These are phyloP conservation scores for Brachystomella parvula DNA, from an alignment of 1,140 invertebrate genomes.

Conservation along the genomic window DNA sequence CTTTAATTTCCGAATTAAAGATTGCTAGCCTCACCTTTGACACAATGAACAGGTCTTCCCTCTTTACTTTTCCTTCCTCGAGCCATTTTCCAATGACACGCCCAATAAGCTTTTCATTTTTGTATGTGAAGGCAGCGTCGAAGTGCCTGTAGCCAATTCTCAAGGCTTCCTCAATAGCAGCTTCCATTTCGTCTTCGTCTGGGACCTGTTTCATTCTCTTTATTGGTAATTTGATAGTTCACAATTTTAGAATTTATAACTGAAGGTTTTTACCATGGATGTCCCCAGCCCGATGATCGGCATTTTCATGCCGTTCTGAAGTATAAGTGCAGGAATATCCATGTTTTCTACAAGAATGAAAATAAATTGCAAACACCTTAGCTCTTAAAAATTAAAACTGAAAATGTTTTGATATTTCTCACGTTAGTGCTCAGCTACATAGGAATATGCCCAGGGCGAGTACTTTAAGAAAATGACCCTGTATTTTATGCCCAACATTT, in stretches of 20 bases:
- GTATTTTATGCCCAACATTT: no score
- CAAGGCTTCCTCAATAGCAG: slow-evolving; percentile 40
- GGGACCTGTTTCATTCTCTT: slow-evolving; percentile 3
- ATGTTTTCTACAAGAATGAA: no score
- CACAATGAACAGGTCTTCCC: slow-evolving; percentile 43
- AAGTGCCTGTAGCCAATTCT: slow-evolving; percentile 42
- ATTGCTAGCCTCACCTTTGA: slow-evolving; percentile 40
- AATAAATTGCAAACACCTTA: no score
- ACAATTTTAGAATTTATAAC: neutral
- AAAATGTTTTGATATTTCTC: no score
- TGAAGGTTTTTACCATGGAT: neutral
- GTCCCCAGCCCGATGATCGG: slow-evolving; percentile 5
- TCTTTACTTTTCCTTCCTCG: slow-evolving; percentile 39
- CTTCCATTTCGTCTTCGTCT: slow-evolving; percentile 34
- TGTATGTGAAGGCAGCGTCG: slow-evolving; percentile 41
- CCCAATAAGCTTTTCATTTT: slow-evolving; percentile 43
- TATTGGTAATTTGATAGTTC: neutral
- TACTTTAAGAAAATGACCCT: no score
- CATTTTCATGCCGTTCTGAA: slow-evolving; percentile 2
- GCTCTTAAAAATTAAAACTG: no score
- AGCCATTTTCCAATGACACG: slow-evolving; percentile 39
- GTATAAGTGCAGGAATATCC: no score
- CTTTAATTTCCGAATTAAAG: neutral
- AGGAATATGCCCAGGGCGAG: no score
- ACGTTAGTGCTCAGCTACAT: no score